Evolutionary conservation across 2,888 invertebrate genomes (phyloP).

Genomic region (Marasmarcha lunaedactyla): DNA sequence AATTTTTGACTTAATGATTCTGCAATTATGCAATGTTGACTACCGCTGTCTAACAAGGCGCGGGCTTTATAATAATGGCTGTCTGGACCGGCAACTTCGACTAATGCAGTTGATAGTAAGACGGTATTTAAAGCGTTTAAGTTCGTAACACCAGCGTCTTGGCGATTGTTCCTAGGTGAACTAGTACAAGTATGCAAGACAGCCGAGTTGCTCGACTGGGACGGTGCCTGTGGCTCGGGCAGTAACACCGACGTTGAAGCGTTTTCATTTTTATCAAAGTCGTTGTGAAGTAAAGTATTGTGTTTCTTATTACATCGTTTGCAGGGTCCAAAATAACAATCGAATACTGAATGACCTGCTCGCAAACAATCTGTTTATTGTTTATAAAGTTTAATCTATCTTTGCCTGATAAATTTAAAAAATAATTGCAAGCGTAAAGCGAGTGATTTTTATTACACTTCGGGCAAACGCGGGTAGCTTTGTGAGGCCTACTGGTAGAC

Average conservation of each 20-base stretch:
- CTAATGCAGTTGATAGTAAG: slow-evolving; percentile 8
- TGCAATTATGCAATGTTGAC: slow-evolving; percentile 10
- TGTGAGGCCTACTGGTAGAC: not conserved
- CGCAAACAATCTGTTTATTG: too few species aligned
- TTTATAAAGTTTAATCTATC: too few species aligned
- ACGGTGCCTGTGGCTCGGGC: not conserved
- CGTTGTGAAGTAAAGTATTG: slow-evolving; percentile 2
- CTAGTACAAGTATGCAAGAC: not conserved
- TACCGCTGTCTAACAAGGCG: slow-evolving; percentile 6
- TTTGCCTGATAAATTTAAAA: slow-evolving; percentile 3
- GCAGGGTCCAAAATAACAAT: slow-evolving; percentile 5
- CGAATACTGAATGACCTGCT: slow-evolving; percentile 1
- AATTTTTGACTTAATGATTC: slow-evolving; percentile 7
- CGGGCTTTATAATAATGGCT: slow-evolving; percentile 2
- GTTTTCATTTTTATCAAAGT: not conserved
- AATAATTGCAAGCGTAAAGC: slow-evolving; percentile 1
- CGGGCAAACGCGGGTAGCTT: not conserved
- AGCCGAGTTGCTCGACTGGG: not conserved
- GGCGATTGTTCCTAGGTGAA: not conserved
- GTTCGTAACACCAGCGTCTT: not conserved
- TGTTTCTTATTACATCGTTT: slow-evolving; percentile 4
- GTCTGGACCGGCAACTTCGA: slow-evolving; percentile 2
- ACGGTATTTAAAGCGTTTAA: slow-evolving; percentile 1
- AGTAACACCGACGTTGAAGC: not conserved
- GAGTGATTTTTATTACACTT: slow-evolving; percentile 3